phyloP scores from a whole-genome alignment of 2,888 invertebrate species.

The Digitonthophagus gazella region DNA sequence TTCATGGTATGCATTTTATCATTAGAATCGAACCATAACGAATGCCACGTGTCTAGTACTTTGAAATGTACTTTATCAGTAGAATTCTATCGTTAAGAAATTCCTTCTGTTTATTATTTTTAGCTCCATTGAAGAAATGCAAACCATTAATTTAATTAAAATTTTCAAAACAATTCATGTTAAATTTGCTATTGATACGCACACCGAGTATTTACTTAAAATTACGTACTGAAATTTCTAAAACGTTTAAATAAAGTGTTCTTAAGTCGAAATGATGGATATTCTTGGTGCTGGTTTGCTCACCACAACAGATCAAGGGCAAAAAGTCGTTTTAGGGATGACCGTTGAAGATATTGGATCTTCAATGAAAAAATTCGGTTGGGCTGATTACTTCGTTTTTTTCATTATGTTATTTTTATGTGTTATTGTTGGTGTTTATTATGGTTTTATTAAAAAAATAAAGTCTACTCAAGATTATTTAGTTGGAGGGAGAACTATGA shows the following conservation, averaged over 20 bases:
- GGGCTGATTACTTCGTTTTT: conserved; percentile 78
- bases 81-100: too few relatives aligned
- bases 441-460: conserved; percentile 70
- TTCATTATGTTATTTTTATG: conserved; percentile 72
- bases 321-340: conserved; percentile 36
- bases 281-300: conserved; percentile 34
- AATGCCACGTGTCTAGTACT: neutral
- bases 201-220: conserved; percentile 27
- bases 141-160: conserved; percentile 27
- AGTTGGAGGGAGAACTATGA: conserved; percentile 79
- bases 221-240: conserved; percentile 28
- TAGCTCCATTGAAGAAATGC: conserved; percentile 19
- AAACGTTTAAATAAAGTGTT: neutral
- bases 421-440: conserved; percentile 78
- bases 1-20: neutral
- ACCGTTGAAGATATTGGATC: conserved; percentile 43
- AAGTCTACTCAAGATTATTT: conserved; percentile 69
- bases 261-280: too few relatives aligned
- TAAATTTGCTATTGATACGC: conserved; percentile 25
- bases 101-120: too few relatives aligned
- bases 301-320: conserved; percentile 36
- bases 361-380: conserved; percentile 52
- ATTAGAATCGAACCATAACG: neutral
- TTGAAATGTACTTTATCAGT: too few relatives aligned
- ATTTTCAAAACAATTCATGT: conserved; percentile 27